A percentile compares a stretch with the other conserved stretches of the same genome.
These are phyloP conservation scores for Phyllotis vaccarum DNA, from an alignment of 2,797 vertebrate species.

Conservation along the genomic window DNA sequence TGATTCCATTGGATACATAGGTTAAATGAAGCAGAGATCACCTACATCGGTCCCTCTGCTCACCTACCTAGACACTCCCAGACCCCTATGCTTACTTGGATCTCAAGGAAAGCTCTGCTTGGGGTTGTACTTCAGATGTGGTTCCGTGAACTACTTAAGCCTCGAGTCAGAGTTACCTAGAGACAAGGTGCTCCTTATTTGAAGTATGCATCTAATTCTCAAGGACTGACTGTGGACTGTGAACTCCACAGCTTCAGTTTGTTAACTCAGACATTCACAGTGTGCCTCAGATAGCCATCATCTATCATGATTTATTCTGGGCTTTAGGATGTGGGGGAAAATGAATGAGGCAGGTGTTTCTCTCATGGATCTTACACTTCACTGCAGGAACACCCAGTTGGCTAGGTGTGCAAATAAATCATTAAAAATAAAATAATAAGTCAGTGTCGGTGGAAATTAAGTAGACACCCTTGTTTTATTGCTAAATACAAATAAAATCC, in stretches of 20 bases:
- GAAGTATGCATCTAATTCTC: not conserved
- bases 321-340: not conserved
- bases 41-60: fast-evolving
- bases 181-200: not conserved
- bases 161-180: not conserved
- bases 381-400: not conserved
- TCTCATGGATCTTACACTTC: not conserved
- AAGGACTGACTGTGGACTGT: not conserved
- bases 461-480: not conserved
- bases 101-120: not conserved
- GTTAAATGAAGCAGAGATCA: not conserved
- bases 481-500: not conserved
- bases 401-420: not conserved
- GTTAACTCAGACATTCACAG: not conserved
- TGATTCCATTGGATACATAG: not conserved
- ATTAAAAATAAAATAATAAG: constrained; percentile 27
- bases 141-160: not conserved
- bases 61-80: not conserved
- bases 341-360: not conserved
- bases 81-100: not conserved
- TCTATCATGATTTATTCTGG: not conserved
- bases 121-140: not conserved
- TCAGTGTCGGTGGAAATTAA: not conserved
- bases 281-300: not conserved
- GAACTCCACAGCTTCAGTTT: not conserved